Conservation (phyloP, 1,140 invertebrate species). For the Cydia strobilella region DNA sequence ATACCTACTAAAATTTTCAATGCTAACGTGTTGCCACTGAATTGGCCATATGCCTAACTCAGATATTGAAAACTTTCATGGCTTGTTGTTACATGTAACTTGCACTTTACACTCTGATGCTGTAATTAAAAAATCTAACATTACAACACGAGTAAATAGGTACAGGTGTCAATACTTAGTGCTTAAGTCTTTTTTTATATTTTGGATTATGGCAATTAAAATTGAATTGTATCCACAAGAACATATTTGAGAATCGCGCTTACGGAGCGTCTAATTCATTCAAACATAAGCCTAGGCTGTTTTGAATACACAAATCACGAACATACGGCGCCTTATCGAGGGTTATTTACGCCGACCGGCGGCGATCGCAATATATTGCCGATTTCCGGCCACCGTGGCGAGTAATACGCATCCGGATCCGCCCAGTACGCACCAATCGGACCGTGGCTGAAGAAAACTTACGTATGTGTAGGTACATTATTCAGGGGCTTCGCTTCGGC, state of each 20-base stretch:
- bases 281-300: slow-evolving; percentile 7
- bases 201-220: too few species aligned
- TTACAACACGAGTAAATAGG: too few species aligned
- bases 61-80: too few species aligned
- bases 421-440: slow-evolving; percentile 42
- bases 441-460: slow-evolving; percentile 40
- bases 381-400: slow-evolving; percentile 70
- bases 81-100: too few species aligned
- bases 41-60: too few species aligned
- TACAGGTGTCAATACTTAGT: too few species aligned
- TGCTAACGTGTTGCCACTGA: too few species aligned
- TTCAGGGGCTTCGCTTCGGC: background rate
- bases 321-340: slow-evolving; percentile 54
- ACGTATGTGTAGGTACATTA: slow-evolving; percentile 34
- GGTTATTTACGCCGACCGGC: slow-evolving; percentile 57
- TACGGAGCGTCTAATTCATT: background rate
- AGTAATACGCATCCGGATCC: slow-evolving; percentile 73
- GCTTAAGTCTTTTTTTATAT: too few species aligned
- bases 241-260: background rate
- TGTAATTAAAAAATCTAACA: too few species aligned
- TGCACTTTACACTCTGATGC: too few species aligned
- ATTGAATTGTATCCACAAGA: background rate
- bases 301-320: slow-evolving; percentile 38
- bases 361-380: slow-evolving; percentile 71
- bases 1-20: too few species aligned